Base-by-base conservation (phyloP, 1,140 invertebrate species). In the Trichonephila clavata region DNA sequence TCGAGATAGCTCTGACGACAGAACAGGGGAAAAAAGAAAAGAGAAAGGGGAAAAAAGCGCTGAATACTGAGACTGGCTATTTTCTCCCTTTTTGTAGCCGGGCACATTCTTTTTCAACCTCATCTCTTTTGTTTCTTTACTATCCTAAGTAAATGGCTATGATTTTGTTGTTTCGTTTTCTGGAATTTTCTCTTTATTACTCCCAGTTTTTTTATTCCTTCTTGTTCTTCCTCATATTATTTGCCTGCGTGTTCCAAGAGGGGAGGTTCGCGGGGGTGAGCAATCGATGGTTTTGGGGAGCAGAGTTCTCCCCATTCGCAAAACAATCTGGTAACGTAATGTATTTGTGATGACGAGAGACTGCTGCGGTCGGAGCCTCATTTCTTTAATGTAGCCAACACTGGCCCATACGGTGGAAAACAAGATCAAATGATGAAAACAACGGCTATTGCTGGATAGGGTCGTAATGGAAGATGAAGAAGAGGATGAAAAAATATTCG, bases 131-230 rank as follows among this genome's bases (percentile, higher is more conserved):
- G 63, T 86, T 92, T 92, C 83, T 61, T 57, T 88, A 61, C 68
- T 68, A 71, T 81, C 92, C 83, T 86, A 93, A 93, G 92, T 93
- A 93, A 93, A 93, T 93, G 84, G 92, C 92, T 71, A 71, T 93
- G 92, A 93, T 93, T 93, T 93, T 88, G 92, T 93, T 88, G 83
- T 93, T 93, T 93, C 57, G 88, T 90, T 86, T 89, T 92, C 59
- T 59, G 92, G 90, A 93, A 88, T 93, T 93, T 93, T 88, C 92
- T 93, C 86, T 87, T 93, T 93, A 93, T 93, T 93, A 93, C 92
- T 63, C 50, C 63, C 50, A 13, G 27, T 43, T 50, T 77, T 81
- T 84, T 57, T 91, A 8, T 92, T 50, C 50, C 20, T 39, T 65
- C 18, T 86, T 87, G 21, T 60, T 27, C 27, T 59, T 71, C 10